These are phyloP conservation scores for Drosophila borborema DNA, from an alignment of 2,888 invertebrate genomes.

Conservation along the genomic window DNA sequence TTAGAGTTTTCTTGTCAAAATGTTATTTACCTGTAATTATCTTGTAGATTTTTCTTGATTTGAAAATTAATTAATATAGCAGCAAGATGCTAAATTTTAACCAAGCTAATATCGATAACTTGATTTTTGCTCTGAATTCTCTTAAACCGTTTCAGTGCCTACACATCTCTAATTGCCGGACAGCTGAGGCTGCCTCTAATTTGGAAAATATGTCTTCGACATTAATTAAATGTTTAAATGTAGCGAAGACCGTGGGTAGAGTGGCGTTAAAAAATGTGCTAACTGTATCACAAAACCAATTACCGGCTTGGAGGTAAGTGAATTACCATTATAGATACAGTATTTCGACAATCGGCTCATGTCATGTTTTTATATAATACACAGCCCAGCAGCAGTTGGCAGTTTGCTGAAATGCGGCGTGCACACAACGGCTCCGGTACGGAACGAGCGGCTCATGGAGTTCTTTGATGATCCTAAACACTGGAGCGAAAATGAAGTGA, in stretches of 20 bases:
- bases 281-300: slow-evolving; percentile 36
- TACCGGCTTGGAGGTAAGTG: slow-evolving; percentile 49
- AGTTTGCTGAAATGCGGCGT: slow-evolving; percentile 41
- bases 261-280: slow-evolving; percentile 48
- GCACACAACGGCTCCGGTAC: slow-evolving; percentile 48
- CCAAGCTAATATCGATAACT: slow-evolving; percentile 12
- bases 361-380: slow-evolving; percentile 53
- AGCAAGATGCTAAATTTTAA: background rate
- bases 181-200: slow-evolving; percentile 28
- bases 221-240: slow-evolving; percentile 75
- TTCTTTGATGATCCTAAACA: slow-evolving; percentile 95
- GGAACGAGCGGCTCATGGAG: slow-evolving; percentile 88
- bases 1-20: background rate
- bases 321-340: background rate
- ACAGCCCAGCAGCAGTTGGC: slow-evolving; percentile 46
- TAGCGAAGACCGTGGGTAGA: slow-evolving; percentile 59
- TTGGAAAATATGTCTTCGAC: slow-evolving; percentile 59
- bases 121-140: background rate
- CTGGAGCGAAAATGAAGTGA: slow-evolving; percentile 91
- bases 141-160: background rate
- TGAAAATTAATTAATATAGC: background rate
- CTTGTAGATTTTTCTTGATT: background rate
- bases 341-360: background rate
- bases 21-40: background rate
- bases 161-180: slow-evolving; percentile 22